phyloP scores from a whole-genome alignment of 2,888 invertebrate species.

The Elegia similella region DNA sequence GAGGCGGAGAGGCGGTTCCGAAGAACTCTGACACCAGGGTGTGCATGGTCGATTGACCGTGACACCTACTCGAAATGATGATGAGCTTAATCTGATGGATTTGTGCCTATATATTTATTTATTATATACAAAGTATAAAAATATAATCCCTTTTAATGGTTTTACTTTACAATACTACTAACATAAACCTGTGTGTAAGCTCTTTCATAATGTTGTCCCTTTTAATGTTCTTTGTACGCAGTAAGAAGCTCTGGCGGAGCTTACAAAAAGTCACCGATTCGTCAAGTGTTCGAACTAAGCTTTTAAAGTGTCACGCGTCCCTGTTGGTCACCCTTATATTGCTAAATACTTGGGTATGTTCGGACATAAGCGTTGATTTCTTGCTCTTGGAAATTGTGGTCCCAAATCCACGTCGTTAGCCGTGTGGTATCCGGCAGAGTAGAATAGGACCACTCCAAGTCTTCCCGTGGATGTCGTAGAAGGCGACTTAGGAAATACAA shows the following conservation, averaged over 20 bases:
- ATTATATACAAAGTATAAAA: too few species aligned
- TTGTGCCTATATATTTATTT: too few species aligned
- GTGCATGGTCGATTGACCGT: too few species aligned
- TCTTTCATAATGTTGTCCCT: slow-evolving; percentile 22
- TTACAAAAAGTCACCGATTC: slow-evolving; percentile 22
- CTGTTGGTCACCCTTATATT: neutral
- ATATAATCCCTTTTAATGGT: too few species aligned
- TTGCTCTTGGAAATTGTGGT: neutral
- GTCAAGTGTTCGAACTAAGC: neutral
- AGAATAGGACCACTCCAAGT: too few species aligned
- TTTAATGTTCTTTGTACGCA: slow-evolving; percentile 30
- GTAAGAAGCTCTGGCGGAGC: slow-evolving; percentile 26
- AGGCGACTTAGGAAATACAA: too few species aligned
- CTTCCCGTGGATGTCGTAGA: too few species aligned
- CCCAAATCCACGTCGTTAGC: neutral
- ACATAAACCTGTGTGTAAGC: neutral
- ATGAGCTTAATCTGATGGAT: too few species aligned
- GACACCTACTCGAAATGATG: too few species aligned
- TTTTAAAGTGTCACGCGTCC: neutral
- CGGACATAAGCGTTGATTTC: neutral
- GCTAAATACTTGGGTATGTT: neutral
- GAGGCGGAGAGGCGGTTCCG: too few species aligned
- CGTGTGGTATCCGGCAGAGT: too few species aligned
- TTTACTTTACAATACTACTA: neutral
- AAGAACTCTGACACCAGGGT: too few species aligned